Base-by-base conservation (phyloP, 64 coral and sea anemone genomes). In the Dendrophyllia cribrosa region DNA sequence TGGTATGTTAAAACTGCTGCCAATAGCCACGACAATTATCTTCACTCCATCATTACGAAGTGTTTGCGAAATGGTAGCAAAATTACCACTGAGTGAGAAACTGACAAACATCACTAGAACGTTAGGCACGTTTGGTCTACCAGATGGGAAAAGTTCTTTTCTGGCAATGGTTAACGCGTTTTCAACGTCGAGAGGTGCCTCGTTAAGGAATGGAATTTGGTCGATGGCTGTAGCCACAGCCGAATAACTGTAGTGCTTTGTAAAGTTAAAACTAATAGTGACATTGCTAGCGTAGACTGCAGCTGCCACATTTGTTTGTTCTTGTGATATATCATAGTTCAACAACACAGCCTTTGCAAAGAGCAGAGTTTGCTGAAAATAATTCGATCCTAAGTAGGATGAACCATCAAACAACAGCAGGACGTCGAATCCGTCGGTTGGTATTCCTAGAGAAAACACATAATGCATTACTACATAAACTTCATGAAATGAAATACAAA, bases 1-100 rank as follows among this genome's bases (percentile, higher is more conserved):
- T 3, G 77, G 46, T 44, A 17, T 78, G 11, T 48, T 5, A 22
- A 51, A 89, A 62, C 45, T 49, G 71, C 46, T 21, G 4, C 73
- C 87, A 49, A 78, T 63, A 44, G 72, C 74, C 45, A 89, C 17
- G 1, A 64, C 75, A 2, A 89, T 47, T 19, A 89, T 78, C 23
- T 76, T 89, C 1, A 89, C 72, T 59, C 87, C 87, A 12, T 66
- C 19, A 22, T 49, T 25, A 17, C 74, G 71, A 17, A 89, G 75
- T 0, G 21, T 19, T 76, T 45, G 51, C 14, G 74, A 53, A 75
- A 60, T 43, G 14, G 8, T 45, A 3, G 55, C 19, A 49, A 89
- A 71, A n/a, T 63, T 11, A n/a, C 59, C 59, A 51, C 43, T 66
- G 7, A 74, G 59, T 78, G 51, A 46, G 4, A 24, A 26, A 77